These are phyloP conservation scores for Doris montereyensis DNA, from an alignment of 2,888 invertebrate genomes.

Conservation along the genomic window DNA sequence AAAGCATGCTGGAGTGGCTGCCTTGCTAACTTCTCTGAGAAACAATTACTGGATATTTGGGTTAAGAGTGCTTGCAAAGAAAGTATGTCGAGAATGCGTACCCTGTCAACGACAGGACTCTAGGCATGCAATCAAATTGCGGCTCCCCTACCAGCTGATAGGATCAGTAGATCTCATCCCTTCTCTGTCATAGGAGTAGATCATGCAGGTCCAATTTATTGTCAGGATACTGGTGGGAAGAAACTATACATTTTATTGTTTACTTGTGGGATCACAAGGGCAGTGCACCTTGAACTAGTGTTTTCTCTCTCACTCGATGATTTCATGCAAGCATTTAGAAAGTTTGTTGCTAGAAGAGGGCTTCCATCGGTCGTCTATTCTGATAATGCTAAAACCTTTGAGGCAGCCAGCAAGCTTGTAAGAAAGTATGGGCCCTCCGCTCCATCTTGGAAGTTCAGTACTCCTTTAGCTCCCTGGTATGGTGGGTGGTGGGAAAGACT, in stretches of 20 bases:
- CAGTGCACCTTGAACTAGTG: background rate
- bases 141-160: slow-evolving; percentile 9
- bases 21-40: background rate
- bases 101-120: slow-evolving; percentile 24
- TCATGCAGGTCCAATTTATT: slow-evolving; percentile 18
- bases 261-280: background rate
- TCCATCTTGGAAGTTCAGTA: slow-evolving; percentile 32
- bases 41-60: slow-evolving; percentile 17
- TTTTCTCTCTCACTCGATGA: background rate
- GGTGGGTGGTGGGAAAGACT: slow-evolving; percentile 37
- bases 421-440: background rate
- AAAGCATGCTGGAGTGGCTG: slow-evolving; percentile 22
- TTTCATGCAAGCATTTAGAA: background rate
- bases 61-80: background rate
- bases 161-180: background rate
- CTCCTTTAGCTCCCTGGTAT: slow-evolving; percentile 28
- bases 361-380: background rate
- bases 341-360: slow-evolving; percentile 1
- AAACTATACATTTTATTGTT: slow-evolving; percentile 2
- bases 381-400: slow-evolving; percentile 10
- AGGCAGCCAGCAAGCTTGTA: background rate
- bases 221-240: background rate
- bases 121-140: background rate
- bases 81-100: slow-evolving; percentile 6
- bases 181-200: slow-evolving; percentile 28